Evolutionary conservation across 2,888 invertebrate species (phyloP).

Genomic region (Alitta virens): DNA sequence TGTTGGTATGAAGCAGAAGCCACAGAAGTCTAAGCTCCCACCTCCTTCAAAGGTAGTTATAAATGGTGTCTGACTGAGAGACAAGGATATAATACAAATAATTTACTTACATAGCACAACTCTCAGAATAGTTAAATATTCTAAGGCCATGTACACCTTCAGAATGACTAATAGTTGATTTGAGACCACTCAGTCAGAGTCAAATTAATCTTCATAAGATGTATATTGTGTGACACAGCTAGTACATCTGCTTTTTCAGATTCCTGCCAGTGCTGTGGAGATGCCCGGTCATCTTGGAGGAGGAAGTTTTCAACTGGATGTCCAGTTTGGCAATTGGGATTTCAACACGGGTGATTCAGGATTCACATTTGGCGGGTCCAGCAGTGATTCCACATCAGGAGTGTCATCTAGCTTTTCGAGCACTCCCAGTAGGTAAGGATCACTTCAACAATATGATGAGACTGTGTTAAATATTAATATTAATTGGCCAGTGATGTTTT

Average conservation of each 20-base stretch:
- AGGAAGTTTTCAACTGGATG: slow-evolving; percentile 70
- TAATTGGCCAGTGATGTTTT: too few species aligned
- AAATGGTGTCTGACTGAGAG: too few species aligned
- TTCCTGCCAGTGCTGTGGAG: slow-evolving; percentile 90
- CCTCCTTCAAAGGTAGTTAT: slow-evolving; percentile 84
- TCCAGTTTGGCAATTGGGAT: slow-evolving; percentile 89
- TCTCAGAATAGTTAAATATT: too few species aligned
- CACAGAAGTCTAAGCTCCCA: slow-evolving; percentile 73
- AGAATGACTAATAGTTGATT: too few species aligned
- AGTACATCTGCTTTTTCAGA: slow-evolving; percentile 65
- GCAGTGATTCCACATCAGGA: slow-evolving; percentile 2
- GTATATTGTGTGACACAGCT: too few species aligned
- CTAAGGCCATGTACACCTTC: too few species aligned
- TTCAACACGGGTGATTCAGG: slow-evolving; percentile 49
- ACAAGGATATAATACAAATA: too few species aligned
- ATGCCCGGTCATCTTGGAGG: slow-evolving; percentile 77
- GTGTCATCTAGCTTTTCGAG: slow-evolving; percentile 2
- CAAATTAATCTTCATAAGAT: too few species aligned
- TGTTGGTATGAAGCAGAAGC: slow-evolving; percentile 63
- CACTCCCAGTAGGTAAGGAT: neutral
- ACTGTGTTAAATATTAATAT: too few species aligned
- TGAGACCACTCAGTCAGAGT: too few species aligned
- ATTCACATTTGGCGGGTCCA: slow-evolving; percentile 40
- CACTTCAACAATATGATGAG: neutral
- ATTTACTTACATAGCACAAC: too few species aligned